Conservation (phyloP, 2,797 vertebrate genomes). For the Orestias chungarensis region DNA sequence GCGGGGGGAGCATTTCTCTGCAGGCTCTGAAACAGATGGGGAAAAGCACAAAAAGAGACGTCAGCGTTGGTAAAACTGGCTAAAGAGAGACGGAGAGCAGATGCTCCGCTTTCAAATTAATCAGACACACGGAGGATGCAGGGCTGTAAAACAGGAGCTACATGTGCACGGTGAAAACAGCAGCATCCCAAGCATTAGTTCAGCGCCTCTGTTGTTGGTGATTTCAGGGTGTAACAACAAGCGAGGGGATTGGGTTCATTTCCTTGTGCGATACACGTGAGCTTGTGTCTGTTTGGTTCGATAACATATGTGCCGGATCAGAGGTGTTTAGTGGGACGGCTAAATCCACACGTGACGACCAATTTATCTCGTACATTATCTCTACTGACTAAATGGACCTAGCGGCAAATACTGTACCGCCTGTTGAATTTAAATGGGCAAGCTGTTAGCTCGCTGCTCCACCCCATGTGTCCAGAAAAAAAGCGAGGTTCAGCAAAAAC, state of each 20-base stretch:
- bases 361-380: background rate
- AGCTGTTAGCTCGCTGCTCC: constrained; percentile 7
- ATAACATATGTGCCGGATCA: constrained; percentile 23
- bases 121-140: constrained; percentile 13
- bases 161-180: constrained; percentile 4
- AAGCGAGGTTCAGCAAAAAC: background rate
- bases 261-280: constrained; percentile 9
- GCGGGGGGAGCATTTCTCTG: constrained; percentile 77
- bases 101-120: constrained; percentile 26
- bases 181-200: constrained; percentile 4
- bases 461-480: background rate
- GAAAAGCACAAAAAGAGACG: constrained; percentile 55
- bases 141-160: constrained; percentile 8
- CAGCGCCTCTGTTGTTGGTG: background rate
- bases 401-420: background rate
- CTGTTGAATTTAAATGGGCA: constrained; percentile 2
- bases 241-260: constrained; percentile 1
- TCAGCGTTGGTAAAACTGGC: constrained; percentile 37
- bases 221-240: constrained; percentile 7
- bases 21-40: constrained; percentile 75
- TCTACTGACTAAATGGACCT: constrained; percentile 1
- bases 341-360: constrained; percentile 24
- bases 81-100: constrained; percentile 18
- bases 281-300: constrained; percentile 6
- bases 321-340: background rate